Base-by-base conservation (phyloP, 2,888 invertebrate species). In the Blera fallax region DNA sequence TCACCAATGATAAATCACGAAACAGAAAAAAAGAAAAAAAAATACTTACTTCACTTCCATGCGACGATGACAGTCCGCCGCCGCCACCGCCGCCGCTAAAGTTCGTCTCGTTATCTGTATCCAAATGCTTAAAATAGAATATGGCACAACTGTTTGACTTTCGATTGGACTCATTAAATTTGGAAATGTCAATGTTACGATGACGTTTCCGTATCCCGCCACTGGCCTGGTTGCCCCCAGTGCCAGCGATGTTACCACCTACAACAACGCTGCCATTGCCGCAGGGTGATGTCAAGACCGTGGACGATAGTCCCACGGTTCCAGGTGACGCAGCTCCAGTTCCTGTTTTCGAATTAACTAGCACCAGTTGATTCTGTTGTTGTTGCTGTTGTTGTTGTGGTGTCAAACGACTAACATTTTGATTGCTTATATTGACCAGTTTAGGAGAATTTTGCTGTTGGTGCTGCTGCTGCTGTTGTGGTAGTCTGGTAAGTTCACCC, bases 71-170 rank as follows among this genome's bases (percentile, higher is more conserved):
- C 85, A 88, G 88, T 14, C 87, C 88, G 84, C 88, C 88, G 84
- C 88, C 90, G 32, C 88, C 89, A 29, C 89, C 90, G 34, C 88
- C 88, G 69, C 89, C 90, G 73, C 90, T 89, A 90, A 94, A 93
- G 89, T 95, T 90, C 50, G 91, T 90, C 91, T 97, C 97, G 10
- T 96, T 96, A 91, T 97, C 97, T 11, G 97, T 97, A 91, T 97
- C 97, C 91, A 95, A 94, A 91, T 97, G 97, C 91, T 94, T 96
- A 92, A 96, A 97, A 92, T 97, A 97, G 92, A 96, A 97, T 84
- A 95, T 96, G 88, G 95, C 97, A 91, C 95, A 94, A 91, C 97
- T 97, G 91, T 96, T 96, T 16, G 96, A 96, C 91, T 95, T 96
- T 88, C 96, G 93, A 91, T 96, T 95, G 8, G 96, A 95, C 88